A percentile compares a stretch with the other conserved stretches of the same genome.
These are phyloP conservation scores for Brachypodius melanocephalos DNA, from an alignment of 2,113 vertebrate genomes.

Conservation along the genomic window DNA sequence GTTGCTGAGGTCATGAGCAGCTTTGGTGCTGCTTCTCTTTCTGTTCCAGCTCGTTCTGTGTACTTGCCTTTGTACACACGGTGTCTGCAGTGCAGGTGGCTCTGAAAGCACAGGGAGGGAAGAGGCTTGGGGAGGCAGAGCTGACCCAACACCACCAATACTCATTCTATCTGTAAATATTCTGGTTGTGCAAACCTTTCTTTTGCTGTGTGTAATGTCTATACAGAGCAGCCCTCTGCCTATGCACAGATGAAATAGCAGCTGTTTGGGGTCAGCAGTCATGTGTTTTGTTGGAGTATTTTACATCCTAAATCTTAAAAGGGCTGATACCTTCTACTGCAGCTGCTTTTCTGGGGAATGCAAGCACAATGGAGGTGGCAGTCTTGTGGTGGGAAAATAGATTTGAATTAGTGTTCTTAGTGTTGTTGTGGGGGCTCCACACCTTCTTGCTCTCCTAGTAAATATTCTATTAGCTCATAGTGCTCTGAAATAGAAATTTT, in stretches of 20 bases:
- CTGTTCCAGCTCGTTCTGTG: neutral
- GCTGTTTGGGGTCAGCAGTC: neutral
- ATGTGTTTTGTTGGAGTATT: neutral
- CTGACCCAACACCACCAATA: neutral
- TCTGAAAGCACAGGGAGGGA: neutral
- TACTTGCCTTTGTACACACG: rapidly evolving
- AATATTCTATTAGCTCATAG: neutral
- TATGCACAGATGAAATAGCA: neutral
- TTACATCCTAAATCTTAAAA: neutral
- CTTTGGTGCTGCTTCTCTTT: neutral
- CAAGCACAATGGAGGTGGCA: neutral
- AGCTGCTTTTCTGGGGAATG: neutral
- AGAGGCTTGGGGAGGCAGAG: neutral
- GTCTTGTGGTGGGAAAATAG: neutral
- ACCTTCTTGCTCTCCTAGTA: neutral
- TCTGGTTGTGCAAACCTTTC: neutral
- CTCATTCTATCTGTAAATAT: neutral
- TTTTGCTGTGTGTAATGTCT: neutral
- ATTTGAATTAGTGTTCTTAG: neutral
- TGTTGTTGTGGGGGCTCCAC: neutral
- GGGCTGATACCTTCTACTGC: neutral
- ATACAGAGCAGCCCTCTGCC: neutral
- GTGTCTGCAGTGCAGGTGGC: neutral
- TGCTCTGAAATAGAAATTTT: neutral
- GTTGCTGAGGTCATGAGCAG: neutral